Evolutionary conservation across 2,797 vertebrate species (phyloP).

Genomic region (Mormyrus proboscirostris): DNA sequence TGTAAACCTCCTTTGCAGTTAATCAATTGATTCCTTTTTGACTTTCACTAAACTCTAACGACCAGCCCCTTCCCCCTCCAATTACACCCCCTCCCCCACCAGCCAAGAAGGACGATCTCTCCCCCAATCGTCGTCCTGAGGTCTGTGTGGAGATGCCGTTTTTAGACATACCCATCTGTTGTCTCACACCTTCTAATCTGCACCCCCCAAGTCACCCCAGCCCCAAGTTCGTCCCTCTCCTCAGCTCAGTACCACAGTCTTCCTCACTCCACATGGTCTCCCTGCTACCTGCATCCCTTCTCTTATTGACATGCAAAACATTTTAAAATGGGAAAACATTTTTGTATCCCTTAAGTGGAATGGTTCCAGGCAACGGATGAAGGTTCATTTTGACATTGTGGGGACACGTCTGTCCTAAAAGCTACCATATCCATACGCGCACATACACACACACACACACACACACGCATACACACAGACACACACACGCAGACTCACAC

Average conservation of each 20-base stretch:
- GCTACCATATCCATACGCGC: background rate
- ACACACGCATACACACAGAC: background rate
- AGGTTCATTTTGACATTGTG: background rate
- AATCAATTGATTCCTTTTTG: constrained; percentile 42
- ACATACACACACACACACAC: background rate
- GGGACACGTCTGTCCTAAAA: background rate
- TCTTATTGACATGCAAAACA: background rate
- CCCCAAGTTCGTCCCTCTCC: constrained; percentile 12
- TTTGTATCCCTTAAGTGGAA: background rate
- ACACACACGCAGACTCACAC: background rate
- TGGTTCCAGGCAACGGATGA: background rate
- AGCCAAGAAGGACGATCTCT: constrained; percentile 19
- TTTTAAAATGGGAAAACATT: background rate
- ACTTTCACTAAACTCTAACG: constrained; percentile 27
- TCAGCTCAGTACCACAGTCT: constrained; percentile 18
- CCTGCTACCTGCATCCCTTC: background rate
- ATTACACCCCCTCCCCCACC: background rate
- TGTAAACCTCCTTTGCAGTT: background rate
- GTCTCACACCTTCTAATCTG: constrained; percentile 72
- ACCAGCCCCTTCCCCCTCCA: constrained; percentile 37
- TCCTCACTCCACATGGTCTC: constrained; percentile 39
- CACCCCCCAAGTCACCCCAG: constrained; percentile 26
- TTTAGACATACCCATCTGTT: constrained; percentile 72
- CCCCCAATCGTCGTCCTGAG: constrained; percentile 46
- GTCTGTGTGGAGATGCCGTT: constrained; percentile 49